Conservation (phyloP, 2,113 vertebrate genomes). For the Siphamia tubifer region DNA sequence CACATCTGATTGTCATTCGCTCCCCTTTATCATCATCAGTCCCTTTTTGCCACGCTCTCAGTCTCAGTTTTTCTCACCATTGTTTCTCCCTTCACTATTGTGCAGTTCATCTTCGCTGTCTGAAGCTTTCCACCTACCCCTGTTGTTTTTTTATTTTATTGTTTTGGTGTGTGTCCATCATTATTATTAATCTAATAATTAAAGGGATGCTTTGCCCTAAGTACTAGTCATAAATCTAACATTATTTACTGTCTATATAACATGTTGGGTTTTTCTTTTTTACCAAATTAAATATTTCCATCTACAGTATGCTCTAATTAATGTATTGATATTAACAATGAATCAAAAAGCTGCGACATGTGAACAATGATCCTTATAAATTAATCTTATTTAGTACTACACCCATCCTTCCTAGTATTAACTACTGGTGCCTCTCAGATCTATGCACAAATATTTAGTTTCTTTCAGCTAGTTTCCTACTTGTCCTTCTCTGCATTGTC, state of each 20-base stretch:
- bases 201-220: background rate
- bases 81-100: background rate
- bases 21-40: background rate
- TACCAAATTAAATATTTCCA: no score
- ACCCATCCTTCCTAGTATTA: no score
- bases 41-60: background rate
- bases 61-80: background rate
- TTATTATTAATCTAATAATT: background rate
- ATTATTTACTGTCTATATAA: background rate
- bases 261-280: no score
- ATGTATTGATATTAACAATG: no score
- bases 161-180: background rate
- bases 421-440: no score
- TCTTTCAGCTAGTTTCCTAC: no score
- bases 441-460: no score
- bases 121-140: background rate
- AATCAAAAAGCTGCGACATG: no score
- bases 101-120: background rate
- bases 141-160: constrained; percentile 3
- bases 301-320: no score
- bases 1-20: constrained; percentile 2
- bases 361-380: no score
- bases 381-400: no score
- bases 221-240: background rate
- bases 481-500: no score